Evolutionary conservation across 1,140 invertebrate genomes (phyloP), one percentile per base, ranked within the genome.

Genomic region (Camponotus pennsylvanicus): DNA sequence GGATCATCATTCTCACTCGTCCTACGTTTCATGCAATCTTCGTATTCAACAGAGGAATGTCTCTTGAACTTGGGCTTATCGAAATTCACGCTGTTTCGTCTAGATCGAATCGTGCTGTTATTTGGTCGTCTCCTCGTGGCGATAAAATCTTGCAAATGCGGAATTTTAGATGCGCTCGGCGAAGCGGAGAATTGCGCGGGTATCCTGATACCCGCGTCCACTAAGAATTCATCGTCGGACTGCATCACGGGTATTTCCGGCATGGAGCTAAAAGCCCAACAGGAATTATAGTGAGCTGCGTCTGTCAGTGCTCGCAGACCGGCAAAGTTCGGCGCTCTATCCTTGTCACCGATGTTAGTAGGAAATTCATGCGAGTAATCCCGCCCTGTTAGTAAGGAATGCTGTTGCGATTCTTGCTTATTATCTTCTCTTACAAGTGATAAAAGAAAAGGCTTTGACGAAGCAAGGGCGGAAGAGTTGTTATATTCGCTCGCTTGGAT

Each of bases 161-260:
- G 94, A 67, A 95, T 95, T 64, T 94, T 95, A 55, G 92, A 93
- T 59, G 86, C 82, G 34, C 88, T 92, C 77, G 92, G 92, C n/a
- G 92, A 92, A 0, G 91, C 87, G 2, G 92, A 88, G n/a, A 95
- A 86, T 67, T 95, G 94, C 0, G 88, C 85, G 0, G 94, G 94
- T 64, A 96, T 95, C 55, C 94, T 94, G 40, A 96, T 95, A 9
- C 95, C 95, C 3, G 95, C 94, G 73, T 96, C 95, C 7, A 96
- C 95, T 75, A 95, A 93, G 86, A 96, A 96, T 70, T 96, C 95
- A 75, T 95, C 94, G 59, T 95, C 93, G 66, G 94, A 89, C 27
- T 95, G 87, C 18, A 91, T 94, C 21, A 92, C 89, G 21, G 94
- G 92, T 69, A 95, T 93, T 70, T 94, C 93, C 4, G 94, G 93